Conservation (phyloP, 2,888 invertebrate genomes). For the Tetramorium bicarinatum region DNA sequence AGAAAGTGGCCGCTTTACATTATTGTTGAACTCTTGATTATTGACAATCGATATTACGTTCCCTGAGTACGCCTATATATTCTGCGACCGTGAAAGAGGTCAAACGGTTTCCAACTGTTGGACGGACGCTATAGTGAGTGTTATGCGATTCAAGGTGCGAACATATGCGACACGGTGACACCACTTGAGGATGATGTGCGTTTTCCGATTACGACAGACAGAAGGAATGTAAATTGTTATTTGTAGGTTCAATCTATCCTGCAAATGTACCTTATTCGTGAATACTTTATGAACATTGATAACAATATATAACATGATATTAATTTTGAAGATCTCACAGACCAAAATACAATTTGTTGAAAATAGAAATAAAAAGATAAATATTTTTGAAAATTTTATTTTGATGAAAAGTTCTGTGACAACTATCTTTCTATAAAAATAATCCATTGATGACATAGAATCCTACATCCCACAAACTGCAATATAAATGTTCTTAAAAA, state of each 20-base stretch:
- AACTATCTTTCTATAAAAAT: background rate
- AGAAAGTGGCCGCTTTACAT: constrained; percentile 66
- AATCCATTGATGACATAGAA: background rate
- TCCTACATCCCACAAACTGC: too few species aligned
- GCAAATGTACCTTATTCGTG: too few species aligned
- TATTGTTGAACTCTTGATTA: constrained; percentile 76
- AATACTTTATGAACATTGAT: background rate
- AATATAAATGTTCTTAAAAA: background rate
- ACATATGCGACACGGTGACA: background rate
- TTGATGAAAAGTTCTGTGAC: background rate
- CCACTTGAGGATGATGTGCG: background rate
- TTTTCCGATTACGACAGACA: background rate
- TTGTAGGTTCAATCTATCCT: background rate
- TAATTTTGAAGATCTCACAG: background rate
- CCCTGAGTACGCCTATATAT: constrained; percentile 38
- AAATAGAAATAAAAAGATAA: background rate
- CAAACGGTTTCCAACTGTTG: constrained; percentile 45
- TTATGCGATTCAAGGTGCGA: constrained; percentile 17
- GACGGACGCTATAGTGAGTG: background rate
- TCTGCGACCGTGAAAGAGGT: constrained; percentile 66
- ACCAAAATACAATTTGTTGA: background rate
- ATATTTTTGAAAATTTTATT: background rate
- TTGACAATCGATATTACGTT: constrained; percentile 81
- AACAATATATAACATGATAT: background rate
- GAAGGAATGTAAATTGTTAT: background rate